Conservation (phyloP, 2,797 vertebrate species). For the Sparus aurata region DNA sequence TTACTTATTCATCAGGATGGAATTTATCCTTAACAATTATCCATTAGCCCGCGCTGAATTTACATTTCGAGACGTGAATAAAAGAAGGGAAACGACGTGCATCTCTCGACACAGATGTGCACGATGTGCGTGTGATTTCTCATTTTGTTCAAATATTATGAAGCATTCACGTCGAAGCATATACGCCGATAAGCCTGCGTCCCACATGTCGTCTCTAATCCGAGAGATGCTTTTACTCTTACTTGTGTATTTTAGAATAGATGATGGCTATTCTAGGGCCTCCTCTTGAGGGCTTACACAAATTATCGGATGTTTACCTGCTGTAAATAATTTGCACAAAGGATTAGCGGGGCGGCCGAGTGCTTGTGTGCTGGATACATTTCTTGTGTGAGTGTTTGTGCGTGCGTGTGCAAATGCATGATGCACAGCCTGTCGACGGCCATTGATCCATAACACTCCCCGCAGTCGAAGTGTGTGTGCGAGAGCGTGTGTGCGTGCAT, state of each 20-base stretch:
- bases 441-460: constrained; percentile 52
- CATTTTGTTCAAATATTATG: neutral
- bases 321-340: constrained; percentile 61
- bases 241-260: neutral
- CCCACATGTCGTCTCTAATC: neutral
- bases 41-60: neutral
- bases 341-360: constrained; percentile 29
- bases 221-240: neutral
- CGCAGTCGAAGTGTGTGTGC: constrained; percentile 24
- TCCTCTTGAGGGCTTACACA: constrained; percentile 6
- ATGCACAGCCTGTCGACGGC: constrained; percentile 55
- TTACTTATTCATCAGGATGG: constrained; percentile 18
- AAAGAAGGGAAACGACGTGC: neutral
- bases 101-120: neutral
- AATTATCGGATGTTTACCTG: constrained; percentile 40
- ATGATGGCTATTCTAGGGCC: neutral
- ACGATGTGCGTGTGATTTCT: neutral
- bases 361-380: constrained; percentile 31
- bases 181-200: neutral
- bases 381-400: constrained; percentile 41
- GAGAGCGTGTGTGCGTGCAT: neutral
- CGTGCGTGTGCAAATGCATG: constrained; percentile 31
- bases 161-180: neutral
- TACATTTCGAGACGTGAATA: neutral
- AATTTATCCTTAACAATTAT: neutral